phyloP scores from a whole-genome alignment of 1,140 invertebrate species.

The Meloidogyne hapla region DNA sequence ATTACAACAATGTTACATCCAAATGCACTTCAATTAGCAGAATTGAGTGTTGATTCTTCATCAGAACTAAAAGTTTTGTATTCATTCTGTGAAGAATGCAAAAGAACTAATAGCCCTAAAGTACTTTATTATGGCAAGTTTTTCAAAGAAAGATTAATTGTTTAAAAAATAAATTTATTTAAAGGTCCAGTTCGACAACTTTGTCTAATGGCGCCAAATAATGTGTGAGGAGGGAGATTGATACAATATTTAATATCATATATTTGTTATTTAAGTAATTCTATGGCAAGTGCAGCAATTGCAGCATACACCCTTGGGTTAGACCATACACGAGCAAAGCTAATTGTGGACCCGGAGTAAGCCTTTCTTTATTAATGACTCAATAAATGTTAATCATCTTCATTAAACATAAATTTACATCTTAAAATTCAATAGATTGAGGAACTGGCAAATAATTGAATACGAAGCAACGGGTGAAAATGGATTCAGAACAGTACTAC shows the following conservation, averaged over 20 bases:
- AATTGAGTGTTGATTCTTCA: conserved; percentile 15
- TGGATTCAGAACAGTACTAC: conserved; percentile 68
- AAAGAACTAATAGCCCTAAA: conserved; percentile 53
- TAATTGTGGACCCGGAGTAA: conserved; percentile 70
- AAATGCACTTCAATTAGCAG: conserved; percentile 67
- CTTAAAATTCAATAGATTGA: conserved; percentile 64
- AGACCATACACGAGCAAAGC: conserved; percentile 68
- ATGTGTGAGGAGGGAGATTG: conserved; percentile 67
- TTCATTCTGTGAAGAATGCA: conserved; percentile 66
- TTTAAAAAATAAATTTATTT: not conserved
- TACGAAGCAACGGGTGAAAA: conserved; percentile 68
- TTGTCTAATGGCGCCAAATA: conserved; percentile 71
- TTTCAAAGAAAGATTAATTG: not conserved
- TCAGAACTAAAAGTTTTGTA: conserved; percentile 63
- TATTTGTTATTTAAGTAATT: conserved; percentile 61
- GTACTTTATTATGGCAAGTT: conserved; percentile 68
- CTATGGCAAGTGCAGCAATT: conserved; percentile 69
- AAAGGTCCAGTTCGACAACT: conserved; percentile 68
- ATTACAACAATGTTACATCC: conserved; percentile 72
- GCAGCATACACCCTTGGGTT: conserved; percentile 71
- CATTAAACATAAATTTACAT: not conserved
- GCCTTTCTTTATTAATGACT: conserved; percentile 23
- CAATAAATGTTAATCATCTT: not conserved
- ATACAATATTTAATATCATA: conserved; percentile 52
- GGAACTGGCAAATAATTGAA: conserved; percentile 70